Conservation (phyloP, 1,140 invertebrate species). For the Drosophila trapezifrons region DNA sequence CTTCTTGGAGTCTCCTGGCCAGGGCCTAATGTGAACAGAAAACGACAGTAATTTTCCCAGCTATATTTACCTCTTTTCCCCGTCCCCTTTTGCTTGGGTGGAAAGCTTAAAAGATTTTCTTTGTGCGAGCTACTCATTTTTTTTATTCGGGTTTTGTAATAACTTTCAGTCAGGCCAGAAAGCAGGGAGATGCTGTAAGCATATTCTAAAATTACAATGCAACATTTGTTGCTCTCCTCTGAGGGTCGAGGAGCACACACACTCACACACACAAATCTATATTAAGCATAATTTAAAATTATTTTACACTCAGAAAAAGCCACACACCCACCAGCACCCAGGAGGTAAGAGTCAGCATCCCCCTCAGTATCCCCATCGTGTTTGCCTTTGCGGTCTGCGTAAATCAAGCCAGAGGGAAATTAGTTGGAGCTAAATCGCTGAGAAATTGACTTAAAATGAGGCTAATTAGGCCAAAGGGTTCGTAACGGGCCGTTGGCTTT, state of each 20-base stretch:
- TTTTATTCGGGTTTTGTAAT: slow-evolving; percentile 21
- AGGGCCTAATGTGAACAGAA: slow-evolving; percentile 15
- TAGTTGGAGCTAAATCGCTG: slow-evolving; percentile 53
- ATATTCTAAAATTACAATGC: slow-evolving; percentile 72
- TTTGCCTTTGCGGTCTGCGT: neutral
- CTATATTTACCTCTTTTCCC: slow-evolving; percentile 61
- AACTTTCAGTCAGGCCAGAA: slow-evolving; percentile 28
- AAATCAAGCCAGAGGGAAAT: slow-evolving; percentile 42
- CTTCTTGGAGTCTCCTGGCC: slow-evolving; percentile 6
- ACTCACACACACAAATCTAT: slow-evolving; percentile 50
- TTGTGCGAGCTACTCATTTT: slow-evolving; percentile 9
- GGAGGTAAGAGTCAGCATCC: neutral
- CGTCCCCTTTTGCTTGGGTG: neutral
- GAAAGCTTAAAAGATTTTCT: slow-evolving; percentile 67
- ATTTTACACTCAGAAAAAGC: slow-evolving; percentile 53
- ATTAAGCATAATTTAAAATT: slow-evolving; percentile 68
- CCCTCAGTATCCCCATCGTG: neutral
- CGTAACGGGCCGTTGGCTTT: neutral
- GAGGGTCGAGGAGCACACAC: too few species aligned
- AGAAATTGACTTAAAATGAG: slow-evolving; percentile 66
- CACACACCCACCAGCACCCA: slow-evolving; percentile 1
- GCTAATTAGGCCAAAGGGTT: slow-evolving; percentile 53
- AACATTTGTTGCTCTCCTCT: neutral
- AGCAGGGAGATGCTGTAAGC: slow-evolving; percentile 42
- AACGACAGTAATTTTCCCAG: slow-evolving; percentile 21